Percentiles rank a stretch among this genome's conserved stretches.
Evolutionary conservation across 2,113 vertebrate genomes (phyloP).

Genomic region (Grantiella picta): DNA sequence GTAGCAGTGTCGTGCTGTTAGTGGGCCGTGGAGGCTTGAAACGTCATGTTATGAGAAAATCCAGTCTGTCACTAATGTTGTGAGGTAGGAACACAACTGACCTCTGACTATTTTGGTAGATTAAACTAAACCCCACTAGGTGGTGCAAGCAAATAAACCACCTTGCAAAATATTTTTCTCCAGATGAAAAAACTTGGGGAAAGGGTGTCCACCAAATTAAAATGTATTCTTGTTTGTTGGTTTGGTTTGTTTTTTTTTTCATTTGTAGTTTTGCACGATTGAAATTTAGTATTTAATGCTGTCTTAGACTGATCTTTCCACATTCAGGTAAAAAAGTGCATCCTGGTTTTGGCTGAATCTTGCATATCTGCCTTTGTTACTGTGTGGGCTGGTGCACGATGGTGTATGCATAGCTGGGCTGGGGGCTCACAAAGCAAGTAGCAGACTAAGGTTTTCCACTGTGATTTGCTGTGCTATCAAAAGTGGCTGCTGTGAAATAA

Average conservation of each 20-base stretch:
- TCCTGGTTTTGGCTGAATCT: not conserved
- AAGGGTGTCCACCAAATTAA: not conserved
- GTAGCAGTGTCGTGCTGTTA: not conserved
- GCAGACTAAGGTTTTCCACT: not conserved
- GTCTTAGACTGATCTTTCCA: not conserved
- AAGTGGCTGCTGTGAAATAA: not conserved
- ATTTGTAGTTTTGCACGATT: not conserved
- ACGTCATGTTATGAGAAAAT: not conserved
- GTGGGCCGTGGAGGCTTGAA: not conserved
- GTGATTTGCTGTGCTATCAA: not conserved
- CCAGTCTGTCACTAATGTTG: not conserved
- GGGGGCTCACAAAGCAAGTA: not conserved
- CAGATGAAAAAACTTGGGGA: not conserved
- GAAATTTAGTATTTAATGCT: not conserved
- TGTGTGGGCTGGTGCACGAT: not conserved
- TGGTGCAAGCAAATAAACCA: constrained; percentile 60
- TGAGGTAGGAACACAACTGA: not conserved
- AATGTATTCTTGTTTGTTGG: not conserved
- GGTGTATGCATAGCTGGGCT: not conserved
- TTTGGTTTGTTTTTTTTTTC: not conserved
- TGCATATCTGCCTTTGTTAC: not conserved
- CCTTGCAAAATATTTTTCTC: not conserved
- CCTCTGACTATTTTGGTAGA: not conserved
- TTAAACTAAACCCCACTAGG: constrained; percentile 33
- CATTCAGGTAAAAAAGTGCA: not conserved